phyloP scores from a whole-genome alignment of 2,888 invertebrate genomes.

The Flexamia atlantica region DNA sequence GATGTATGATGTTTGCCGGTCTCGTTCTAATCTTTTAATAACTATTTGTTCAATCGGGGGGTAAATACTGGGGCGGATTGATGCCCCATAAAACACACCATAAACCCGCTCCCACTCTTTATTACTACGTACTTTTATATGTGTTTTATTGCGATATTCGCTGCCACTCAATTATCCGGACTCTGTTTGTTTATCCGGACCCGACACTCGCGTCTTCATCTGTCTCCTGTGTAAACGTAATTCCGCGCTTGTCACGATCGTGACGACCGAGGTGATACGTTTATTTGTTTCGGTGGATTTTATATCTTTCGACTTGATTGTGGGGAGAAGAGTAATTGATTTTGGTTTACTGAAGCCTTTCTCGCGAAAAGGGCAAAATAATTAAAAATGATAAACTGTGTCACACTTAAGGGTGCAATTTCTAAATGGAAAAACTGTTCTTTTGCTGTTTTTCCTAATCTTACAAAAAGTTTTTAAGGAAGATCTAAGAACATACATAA shows the following conservation, averaged over 20 bases:
- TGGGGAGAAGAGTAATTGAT: no score
- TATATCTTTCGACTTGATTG: no score
- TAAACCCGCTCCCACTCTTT: conserved; percentile 38
- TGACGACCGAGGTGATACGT: neutral
- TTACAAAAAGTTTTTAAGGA: no score
- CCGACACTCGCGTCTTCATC: neutral
- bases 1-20: conserved; percentile 50
- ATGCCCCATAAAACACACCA: conserved; percentile 47
- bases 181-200: conserved; percentile 37
- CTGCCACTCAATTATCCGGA: conserved; percentile 35
- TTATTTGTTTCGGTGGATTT: neutral
- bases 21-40: conserved; percentile 54
- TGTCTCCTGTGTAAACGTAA: conserved; percentile 36
- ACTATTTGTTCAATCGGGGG: conserved; percentile 53
- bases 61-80: conserved; percentile 53
- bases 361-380: no score
- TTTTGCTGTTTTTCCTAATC: no score
- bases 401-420: no score
- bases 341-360: no score
- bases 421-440: no score
- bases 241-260: conserved; percentile 19
- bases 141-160: conserved; percentile 50
- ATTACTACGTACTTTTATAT: conserved; percentile 45
- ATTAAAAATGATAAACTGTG: no score
- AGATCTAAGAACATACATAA: no score